phyloP scores from a whole-genome alignment of 2,888 invertebrate genomes.

The Arge pagana region DNA sequence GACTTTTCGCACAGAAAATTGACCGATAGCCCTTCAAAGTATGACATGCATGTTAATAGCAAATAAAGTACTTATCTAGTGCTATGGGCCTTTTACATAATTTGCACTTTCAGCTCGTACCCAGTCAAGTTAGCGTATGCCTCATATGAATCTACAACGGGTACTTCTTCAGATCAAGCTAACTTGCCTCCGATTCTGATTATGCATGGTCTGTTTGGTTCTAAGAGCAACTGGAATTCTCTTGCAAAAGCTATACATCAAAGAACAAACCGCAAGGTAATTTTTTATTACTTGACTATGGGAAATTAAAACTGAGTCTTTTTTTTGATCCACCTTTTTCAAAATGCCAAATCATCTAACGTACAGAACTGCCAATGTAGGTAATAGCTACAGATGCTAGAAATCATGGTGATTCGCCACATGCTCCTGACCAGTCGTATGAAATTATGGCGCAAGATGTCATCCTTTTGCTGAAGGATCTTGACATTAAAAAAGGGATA shows the following conservation, averaged over 20 bases:
- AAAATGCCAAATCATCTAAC: too few relatives aligned
- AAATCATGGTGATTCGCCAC: conserved; percentile 95
- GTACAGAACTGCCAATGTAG: conserved; percentile 48
- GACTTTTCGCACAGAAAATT: not conserved
- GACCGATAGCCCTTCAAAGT: conserved; percentile 2
- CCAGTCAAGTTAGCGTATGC: conserved; percentile 71
- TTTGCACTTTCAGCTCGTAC: conserved; percentile 33
- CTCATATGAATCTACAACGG: conserved; percentile 65
- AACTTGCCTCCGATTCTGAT: conserved; percentile 72
- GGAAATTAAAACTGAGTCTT: not conserved
- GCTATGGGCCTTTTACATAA: too few relatives aligned
- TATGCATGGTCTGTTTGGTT: conserved; percentile 86
- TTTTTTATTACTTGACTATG: not conserved
- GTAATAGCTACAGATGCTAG: conserved; percentile 84
- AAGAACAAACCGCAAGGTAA: conserved; percentile 68
- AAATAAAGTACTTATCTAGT: too few relatives aligned
- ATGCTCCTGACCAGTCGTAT: conserved; percentile 74
- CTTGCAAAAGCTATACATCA: conserved; percentile 73
- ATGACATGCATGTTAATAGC: not conserved
- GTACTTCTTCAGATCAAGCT: conserved; percentile 52
- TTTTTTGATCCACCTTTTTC: not conserved
- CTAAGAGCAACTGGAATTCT: conserved; percentile 85
- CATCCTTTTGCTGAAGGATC: conserved; percentile 66
- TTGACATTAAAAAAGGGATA: conserved; percentile 68
- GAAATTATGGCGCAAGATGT: conserved; percentile 77